Percentiles rank a stretch among this genome's conserved stretches.
These are phyloP conservation scores for Rhabdophis nuchalis DNA, from an alignment of 2,797 vertebrate genomes.

Conservation along the genomic window DNA sequence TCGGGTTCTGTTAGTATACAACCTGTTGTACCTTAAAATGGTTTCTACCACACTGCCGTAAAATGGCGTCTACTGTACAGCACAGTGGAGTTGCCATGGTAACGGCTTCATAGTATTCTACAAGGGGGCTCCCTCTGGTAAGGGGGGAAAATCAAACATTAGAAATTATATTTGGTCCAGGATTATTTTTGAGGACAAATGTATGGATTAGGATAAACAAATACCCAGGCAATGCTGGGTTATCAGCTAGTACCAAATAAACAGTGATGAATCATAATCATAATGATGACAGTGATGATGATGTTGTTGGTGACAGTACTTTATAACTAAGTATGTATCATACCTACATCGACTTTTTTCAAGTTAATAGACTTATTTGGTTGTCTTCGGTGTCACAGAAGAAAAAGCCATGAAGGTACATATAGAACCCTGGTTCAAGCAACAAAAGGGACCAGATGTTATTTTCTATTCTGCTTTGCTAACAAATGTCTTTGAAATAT, in stretches of 20 bases:
- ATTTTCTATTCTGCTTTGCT: neutral
- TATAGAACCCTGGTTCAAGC: neutral
- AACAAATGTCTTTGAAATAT: slow-evolving; percentile 1
- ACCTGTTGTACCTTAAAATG: no score
- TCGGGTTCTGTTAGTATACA: no score
- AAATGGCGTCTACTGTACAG: no score
- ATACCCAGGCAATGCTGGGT: no score
- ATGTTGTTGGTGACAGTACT: neutral
- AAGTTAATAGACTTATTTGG: neutral
- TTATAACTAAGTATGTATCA: neutral
- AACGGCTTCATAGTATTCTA: no score
- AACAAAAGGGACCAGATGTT: slow-evolving; percentile 2
- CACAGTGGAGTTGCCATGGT: no score
- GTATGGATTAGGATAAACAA: no score
- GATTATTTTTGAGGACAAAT: no score
- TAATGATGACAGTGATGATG: neutral
- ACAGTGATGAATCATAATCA: neutral
- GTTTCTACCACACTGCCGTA: no score
- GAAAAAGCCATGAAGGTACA: neutral
- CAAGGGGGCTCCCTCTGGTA: no score
- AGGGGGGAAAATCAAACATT: no score
- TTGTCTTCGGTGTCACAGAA: neutral
- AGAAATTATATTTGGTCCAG: no score
- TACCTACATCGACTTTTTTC: neutral
- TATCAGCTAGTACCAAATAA: neutral